Evolutionary conservation across 2,888 invertebrate species (phyloP).

Genomic region (Penaeus monodon): DNA sequence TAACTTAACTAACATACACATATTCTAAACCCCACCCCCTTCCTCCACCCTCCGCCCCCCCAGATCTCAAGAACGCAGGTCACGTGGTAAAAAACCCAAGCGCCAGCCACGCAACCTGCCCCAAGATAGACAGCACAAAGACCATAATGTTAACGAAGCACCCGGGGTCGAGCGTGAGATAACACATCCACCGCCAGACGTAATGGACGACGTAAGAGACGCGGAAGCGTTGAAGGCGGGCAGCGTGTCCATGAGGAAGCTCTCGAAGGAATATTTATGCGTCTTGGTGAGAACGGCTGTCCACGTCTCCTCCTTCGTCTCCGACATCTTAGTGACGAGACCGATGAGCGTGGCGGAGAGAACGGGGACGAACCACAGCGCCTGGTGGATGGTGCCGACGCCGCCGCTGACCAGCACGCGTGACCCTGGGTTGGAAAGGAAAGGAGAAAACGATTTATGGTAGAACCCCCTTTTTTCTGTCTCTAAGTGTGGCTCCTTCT

Average conservation of each 20-base stretch:
- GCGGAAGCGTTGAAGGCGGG: slow-evolving; percentile 44
- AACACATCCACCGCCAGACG: slow-evolving; percentile 37
- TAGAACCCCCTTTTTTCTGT: too few species aligned
- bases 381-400: slow-evolving; percentile 45
- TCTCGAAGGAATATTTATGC: slow-evolving; percentile 42
- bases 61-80: neutral
- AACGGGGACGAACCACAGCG: slow-evolving; percentile 47
- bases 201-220: slow-evolving; percentile 47
- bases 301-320: slow-evolving; percentile 40
- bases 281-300: slow-evolving; percentile 19
- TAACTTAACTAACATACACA: too few species aligned
- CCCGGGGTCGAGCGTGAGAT: slow-evolving; percentile 9
- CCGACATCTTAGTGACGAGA: slow-evolving; percentile 49
- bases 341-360: slow-evolving; percentile 40
- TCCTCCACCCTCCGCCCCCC: too few species aligned
- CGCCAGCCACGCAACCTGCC: slow-evolving; percentile 39
- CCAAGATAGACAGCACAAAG: slow-evolving; percentile 39
- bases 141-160: slow-evolving; percentile 19
- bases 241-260: slow-evolving; percentile 44
- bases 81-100: slow-evolving; percentile 36
- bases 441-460: too few species aligned
- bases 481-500: too few species aligned
- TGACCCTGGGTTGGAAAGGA: slow-evolving; percentile 19
- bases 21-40: too few species aligned
- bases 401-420: slow-evolving; percentile 46